Base-by-base conservation (phyloP, 2,888 invertebrate genomes). In the Phania funesta region DNA sequence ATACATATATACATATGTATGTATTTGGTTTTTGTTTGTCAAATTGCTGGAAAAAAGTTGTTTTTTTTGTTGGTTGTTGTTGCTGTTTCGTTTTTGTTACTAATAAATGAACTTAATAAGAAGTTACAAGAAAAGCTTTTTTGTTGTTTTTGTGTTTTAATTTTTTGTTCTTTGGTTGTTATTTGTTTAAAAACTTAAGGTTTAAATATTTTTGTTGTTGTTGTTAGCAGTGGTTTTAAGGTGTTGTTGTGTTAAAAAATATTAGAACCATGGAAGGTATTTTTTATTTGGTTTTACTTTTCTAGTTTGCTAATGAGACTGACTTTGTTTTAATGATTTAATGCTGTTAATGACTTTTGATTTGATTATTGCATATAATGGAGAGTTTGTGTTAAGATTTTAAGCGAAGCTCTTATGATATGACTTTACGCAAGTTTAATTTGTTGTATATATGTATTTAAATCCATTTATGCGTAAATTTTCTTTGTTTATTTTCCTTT, bases 381-480 rank as follows among this genome's bases (percentile, higher is more conserved):
- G 38, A 22, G 11, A 32, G 6, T 35, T 64, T 73, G 46, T 74
- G 56, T 52, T 70, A 80, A 80, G 70, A 70, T 50, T 78, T 80
- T 67, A 87, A 87, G 88, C 88, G 87, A 88, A 88, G 87, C 88
- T 87, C 86, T 52, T 52, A 87, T 88, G 88, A 88, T 88, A 88
- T 88, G 88, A 86, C 84, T 85, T 85, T 62, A 79, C 83, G 79
- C 79, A 79, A 73, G 35, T 60, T 44, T 41, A 41, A 54, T 56
- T 24, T 41, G n/a, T 46, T 71, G 46, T 22, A 11, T 24, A 4
- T 38, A 7, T 18, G 11, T 44, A 18, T 24, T 74, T 82, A 9
- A 41, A 67, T 32, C 44, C 64, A 64, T 79, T 70, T 54, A 80
- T 80, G 71, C 73, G 76, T 32, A 64, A 75, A 58, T 75, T 35